Conservation (phyloP, 35 echinoderm and acorn worm genomes). For the Apostichopus japonicus region DNA sequence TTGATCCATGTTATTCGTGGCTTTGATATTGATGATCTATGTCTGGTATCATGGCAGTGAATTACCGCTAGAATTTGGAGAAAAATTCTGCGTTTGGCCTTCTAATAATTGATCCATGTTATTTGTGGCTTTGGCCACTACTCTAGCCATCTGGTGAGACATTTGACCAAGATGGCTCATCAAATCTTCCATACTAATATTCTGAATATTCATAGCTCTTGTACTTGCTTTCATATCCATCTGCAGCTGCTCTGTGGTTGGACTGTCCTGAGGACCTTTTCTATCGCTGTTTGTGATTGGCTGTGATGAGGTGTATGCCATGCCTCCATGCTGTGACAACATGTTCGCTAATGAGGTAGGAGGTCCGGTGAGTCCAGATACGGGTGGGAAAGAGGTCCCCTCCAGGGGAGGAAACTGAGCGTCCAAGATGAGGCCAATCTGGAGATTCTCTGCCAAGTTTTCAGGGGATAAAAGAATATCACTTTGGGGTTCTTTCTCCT, state of each 20-base stretch:
- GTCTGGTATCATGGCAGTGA: slow-evolving; percentile 53
- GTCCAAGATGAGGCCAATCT: slow-evolving; percentile 58
- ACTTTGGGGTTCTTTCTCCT: background rate
- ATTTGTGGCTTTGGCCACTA: slow-evolving; percentile 95
- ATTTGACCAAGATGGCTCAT: slow-evolving; percentile 78
- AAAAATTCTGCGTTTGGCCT: slow-evolving; percentile 80
- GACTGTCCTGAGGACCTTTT: background rate
- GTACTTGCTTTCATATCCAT: slow-evolving; percentile 20
- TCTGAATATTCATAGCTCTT: slow-evolving; percentile 22
- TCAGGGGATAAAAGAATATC: slow-evolving; percentile 45
- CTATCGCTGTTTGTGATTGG: slow-evolving; percentile 45
- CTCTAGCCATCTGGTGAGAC: slow-evolving; percentile 84
- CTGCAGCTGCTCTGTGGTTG: slow-evolving; percentile 32
- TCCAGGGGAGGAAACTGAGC: slow-evolving; percentile 54
- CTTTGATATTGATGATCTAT: too few relatives aligned
- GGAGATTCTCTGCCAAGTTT: slow-evolving; percentile 49
- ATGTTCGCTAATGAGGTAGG: background rate
- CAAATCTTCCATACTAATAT: slow-evolving; percentile 73
- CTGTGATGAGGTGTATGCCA: slow-evolving; percentile 35
- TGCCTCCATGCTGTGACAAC: slow-evolving; percentile 26
- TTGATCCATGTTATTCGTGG: slow-evolving; percentile 72
- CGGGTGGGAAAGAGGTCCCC: slow-evolving; percentile 20
- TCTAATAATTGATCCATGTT: slow-evolving; percentile 95
- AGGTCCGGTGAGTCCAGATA: background rate
- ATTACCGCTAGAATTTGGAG: slow-evolving; percentile 93